Conservation (phyloP, 2,113 vertebrate species). For the Psettodes erumei region DNA sequence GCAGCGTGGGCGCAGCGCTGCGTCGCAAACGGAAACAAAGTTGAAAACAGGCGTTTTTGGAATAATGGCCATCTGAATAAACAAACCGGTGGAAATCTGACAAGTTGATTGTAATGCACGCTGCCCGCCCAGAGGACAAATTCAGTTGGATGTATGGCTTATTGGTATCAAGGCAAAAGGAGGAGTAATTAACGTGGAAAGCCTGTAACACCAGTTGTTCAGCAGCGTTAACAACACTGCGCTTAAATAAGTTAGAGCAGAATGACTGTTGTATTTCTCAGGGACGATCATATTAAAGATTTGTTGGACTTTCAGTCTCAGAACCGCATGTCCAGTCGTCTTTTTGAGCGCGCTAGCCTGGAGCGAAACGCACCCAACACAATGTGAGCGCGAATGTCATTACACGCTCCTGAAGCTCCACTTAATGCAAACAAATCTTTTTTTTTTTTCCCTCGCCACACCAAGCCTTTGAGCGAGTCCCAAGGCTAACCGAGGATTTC, state of each 20-base stretch:
- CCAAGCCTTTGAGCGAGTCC: slow-evolving; percentile 57
- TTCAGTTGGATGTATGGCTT: slow-evolving; percentile 42
- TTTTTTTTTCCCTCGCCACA: slow-evolving; percentile 32
- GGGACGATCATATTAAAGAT: slow-evolving; percentile 5
- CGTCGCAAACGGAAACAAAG: slow-evolving; percentile 66
- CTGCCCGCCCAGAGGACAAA: slow-evolving; percentile 32
- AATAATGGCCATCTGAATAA: slow-evolving; percentile 70
- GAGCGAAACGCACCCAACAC: slow-evolving; percentile 31
- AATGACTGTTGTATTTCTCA: slow-evolving; percentile 33
- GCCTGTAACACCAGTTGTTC: slow-evolving; percentile 49
- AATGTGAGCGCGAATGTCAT: slow-evolving; percentile 23
- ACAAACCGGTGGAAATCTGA: slow-evolving; percentile 67
- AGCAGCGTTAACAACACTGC: slow-evolving; percentile 22
- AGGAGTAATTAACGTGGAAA: slow-evolving; percentile 70
- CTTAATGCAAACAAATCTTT: slow-evolving; percentile 59
- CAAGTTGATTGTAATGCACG: slow-evolving; percentile 74
- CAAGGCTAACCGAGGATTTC: slow-evolving; percentile 56
- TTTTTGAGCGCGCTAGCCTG: slow-evolving; percentile 14
- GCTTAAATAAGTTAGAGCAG: slow-evolving; percentile 23
- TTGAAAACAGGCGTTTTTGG: slow-evolving; percentile 74
- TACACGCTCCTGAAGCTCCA: slow-evolving; percentile 14
- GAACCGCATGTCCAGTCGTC: slow-evolving; percentile 12
- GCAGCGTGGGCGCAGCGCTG: slow-evolving; percentile 50
- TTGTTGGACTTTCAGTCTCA: slow-evolving; percentile 2
- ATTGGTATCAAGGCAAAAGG: slow-evolving; percentile 37